Conservation (phyloP, 2,888 invertebrate species). For the Nomada ferruginata region DNA sequence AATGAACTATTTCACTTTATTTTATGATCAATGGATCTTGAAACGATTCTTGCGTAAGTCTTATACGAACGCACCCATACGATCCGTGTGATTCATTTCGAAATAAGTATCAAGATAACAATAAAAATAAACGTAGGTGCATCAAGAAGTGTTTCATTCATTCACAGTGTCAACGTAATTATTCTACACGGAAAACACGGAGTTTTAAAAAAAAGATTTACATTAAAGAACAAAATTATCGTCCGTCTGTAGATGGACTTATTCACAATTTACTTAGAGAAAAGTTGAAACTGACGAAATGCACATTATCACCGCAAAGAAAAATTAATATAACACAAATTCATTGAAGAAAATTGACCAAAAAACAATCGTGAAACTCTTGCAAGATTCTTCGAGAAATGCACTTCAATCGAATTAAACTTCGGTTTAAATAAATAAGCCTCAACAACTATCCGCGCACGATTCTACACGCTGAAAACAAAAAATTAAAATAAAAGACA, state of each 20-base stretch:
- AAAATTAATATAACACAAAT: neutral
- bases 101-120: neutral
- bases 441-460: slow-evolving; percentile 34
- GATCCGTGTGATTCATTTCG: slow-evolving; percentile 20
- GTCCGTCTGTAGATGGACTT: neutral
- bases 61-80: neutral
- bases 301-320: too few species aligned
- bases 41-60: slow-evolving; percentile 1
- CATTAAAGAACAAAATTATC: too few species aligned
- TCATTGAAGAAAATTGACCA: neutral
- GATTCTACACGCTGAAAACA: neutral
- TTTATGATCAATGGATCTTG: neutral
- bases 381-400: neutral
- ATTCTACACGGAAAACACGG: neutral
- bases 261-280: neutral
- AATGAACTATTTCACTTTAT: too few species aligned
- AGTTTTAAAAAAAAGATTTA: neutral
- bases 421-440: slow-evolving; percentile 48
- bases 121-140: neutral
- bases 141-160: neutral
- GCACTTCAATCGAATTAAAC: neutral
- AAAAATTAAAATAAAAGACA: neutral
- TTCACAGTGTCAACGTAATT: neutral
- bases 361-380: neutral
- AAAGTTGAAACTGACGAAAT: neutral